phyloP scores from a whole-genome alignment of 1,140 invertebrate species.

The Hylaeus anthracinus region DNA sequence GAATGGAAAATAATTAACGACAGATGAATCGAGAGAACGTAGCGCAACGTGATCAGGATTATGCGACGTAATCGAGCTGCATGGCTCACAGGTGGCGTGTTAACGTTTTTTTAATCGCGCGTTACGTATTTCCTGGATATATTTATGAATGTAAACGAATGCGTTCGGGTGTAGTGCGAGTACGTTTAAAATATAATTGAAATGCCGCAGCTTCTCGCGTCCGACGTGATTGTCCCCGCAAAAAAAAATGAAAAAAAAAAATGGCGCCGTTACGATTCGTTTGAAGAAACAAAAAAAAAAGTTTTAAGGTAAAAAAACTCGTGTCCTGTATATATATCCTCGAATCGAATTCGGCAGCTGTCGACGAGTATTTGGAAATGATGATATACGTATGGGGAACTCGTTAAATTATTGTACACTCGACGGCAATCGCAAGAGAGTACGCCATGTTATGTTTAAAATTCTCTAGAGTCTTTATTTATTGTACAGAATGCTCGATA shows the following conservation, averaged over 20 bases:
- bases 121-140: slow-evolving; percentile 8
- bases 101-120: not conserved
- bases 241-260: not conserved
- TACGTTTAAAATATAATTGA: not conserved
- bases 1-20: too few relatives aligned
- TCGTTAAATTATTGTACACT: slow-evolving; percentile 63
- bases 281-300: not conserved
- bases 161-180: not conserved
- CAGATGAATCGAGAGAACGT: too few relatives aligned
- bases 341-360: not conserved
- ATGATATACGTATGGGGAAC: slow-evolving; percentile 42
- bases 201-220: not conserved
- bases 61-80: not conserved
- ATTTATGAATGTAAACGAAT: slow-evolving; percentile 10
- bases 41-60: too few relatives aligned
- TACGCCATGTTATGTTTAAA: slow-evolving; percentile 66
- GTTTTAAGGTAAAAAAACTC: not conserved
- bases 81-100: not conserved
- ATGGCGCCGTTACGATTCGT: slow-evolving; percentile 20
- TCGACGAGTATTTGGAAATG: slow-evolving; percentile 24
- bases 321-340: slow-evolving; percentile 48
- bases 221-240: not conserved
- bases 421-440: slow-evolving; percentile 50
- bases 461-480: slow-evolving; percentile 72
- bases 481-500: slow-evolving; percentile 68